Evolutionary conservation across 2,113 vertebrate genomes (phyloP).

Genomic region (Nannobrachium achirus): DNA sequence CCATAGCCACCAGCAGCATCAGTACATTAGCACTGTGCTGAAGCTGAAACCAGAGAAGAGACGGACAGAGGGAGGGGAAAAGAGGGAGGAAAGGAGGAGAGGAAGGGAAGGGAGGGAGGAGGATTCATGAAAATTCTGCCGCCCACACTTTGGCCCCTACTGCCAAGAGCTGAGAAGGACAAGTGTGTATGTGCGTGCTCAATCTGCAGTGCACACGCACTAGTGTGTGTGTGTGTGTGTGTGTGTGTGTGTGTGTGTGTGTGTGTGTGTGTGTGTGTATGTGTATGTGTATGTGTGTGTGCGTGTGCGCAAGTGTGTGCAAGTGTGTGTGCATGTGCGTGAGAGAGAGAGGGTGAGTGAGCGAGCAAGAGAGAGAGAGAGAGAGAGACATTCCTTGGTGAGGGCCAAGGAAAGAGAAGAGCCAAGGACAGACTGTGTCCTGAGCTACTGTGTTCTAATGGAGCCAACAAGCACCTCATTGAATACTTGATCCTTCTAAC

Average conservation of each 20-base stretch:
- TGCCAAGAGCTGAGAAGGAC: slow-evolving; percentile 69
- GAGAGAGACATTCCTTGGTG: slow-evolving; percentile 1
- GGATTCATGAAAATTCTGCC: slow-evolving; percentile 74
- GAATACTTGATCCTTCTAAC: slow-evolving; percentile 46
- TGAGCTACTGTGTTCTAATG: slow-evolving; percentile 58
- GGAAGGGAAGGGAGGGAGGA: slow-evolving; percentile 11
- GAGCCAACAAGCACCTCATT: slow-evolving; percentile 55
- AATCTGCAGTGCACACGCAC: too few species aligned
- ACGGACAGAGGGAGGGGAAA: slow-evolving; percentile 37
- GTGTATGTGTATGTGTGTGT: too few species aligned
- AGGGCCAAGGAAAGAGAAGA: slow-evolving; percentile 63
- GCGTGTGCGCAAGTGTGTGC: too few species aligned
- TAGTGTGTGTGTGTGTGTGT: slow-evolving; percentile 32
- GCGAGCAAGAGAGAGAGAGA: neutral
- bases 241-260: slow-evolving; percentile 33
- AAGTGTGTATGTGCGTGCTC: slow-evolving; percentile 21
- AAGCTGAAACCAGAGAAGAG: slow-evolving; percentile 60
- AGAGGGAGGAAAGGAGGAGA: neutral
- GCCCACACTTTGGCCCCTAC: slow-evolving; percentile 65
- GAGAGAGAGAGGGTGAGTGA: slow-evolving; percentile 11
- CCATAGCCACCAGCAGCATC: slow-evolving; percentile 47
- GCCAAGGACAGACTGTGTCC: slow-evolving; percentile 65
- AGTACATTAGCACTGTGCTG: slow-evolving; percentile 49
- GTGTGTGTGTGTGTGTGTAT: slow-evolving; percentile 8
- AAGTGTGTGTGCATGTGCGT: too few species aligned